phyloP scores from a whole-genome alignment of 2,888 invertebrate species.

The Ecliptopera silaceata region DNA sequence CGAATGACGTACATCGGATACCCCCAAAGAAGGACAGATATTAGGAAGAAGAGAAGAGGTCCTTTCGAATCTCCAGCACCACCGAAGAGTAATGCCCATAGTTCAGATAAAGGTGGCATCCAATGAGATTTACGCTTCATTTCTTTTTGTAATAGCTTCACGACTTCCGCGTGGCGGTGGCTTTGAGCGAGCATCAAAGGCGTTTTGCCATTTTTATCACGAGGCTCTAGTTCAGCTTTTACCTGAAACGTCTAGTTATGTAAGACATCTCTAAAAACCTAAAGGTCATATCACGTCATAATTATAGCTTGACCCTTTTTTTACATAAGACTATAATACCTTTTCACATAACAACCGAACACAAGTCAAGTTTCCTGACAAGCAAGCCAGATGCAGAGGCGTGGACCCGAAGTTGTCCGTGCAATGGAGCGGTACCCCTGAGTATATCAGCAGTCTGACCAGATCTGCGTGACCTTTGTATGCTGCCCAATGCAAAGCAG shows the following conservation, averaged over 20 bases:
- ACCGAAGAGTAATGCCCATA: constrained; percentile 95
- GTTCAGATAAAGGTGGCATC: constrained; percentile 93
- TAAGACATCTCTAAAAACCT: background rate
- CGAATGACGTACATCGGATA: constrained; percentile 96
- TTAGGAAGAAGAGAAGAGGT: constrained; percentile 92
- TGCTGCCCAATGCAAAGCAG: constrained; percentile 96
- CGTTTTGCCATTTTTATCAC: constrained; percentile 96
- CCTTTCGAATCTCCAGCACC: constrained; percentile 96
- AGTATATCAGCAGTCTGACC: constrained; percentile 93
- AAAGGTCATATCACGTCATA: too few species aligned
- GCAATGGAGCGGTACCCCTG: constrained; percentile 94
- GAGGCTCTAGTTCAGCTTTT: constrained; percentile 92
- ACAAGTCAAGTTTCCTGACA: constrained; percentile 93
- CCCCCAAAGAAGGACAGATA: constrained; percentile 94
- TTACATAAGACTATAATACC: constrained; percentile 63
- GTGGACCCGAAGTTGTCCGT: constrained; percentile 97
- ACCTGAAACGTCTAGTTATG: constrained; percentile 78
- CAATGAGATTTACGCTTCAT: constrained; percentile 92
- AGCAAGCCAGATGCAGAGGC: constrained; percentile 93
- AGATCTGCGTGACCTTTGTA: constrained; percentile 96
- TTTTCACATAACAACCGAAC: constrained; percentile 95
- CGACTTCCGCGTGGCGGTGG: constrained; percentile 93
- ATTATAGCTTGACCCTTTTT: too few species aligned
- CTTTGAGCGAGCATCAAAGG: constrained; percentile 95
- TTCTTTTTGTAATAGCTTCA: constrained; percentile 90